Evolutionary conservation across 2,888 invertebrate genomes (phyloP).

Genomic region (Trichopria drosophilae): DNA sequence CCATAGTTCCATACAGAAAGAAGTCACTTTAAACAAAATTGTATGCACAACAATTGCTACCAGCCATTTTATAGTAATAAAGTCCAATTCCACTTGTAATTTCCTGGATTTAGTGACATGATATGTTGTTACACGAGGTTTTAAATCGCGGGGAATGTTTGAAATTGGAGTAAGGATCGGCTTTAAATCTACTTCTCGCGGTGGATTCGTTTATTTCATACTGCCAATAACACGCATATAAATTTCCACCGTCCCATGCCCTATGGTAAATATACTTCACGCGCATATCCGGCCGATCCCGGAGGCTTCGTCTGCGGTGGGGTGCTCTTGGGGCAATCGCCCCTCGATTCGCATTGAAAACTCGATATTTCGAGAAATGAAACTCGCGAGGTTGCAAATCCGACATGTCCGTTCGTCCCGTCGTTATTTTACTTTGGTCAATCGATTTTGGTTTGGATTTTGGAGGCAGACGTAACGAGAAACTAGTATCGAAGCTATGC

Average conservation of each 20-base stretch:
- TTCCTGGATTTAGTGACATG: no score
- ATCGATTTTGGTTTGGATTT: no score
- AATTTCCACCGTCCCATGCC: constrained; percentile 42
- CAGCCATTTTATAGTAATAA: no score
- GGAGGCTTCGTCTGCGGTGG: constrained; percentile 1
- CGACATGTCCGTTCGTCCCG: no score
- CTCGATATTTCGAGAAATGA: constrained; percentile 27
- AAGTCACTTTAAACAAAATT: no score
- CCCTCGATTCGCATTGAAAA: constrained; percentile 30
- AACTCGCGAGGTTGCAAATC: constrained; percentile 13
- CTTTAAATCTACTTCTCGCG: constrained; percentile 17
- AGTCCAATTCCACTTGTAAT: no score
- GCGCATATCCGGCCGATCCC: constrained; percentile 5
- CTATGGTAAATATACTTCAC: constrained; percentile 41
- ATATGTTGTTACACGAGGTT: background rate
- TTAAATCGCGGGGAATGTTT: background rate
- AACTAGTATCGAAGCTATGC: no score
- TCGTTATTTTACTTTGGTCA: no score
- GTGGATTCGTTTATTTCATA: constrained; percentile 47
- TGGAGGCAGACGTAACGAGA: no score
- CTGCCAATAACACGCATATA: constrained; percentile 53
- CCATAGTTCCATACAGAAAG: no score
- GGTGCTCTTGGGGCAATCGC: constrained; percentile 16
- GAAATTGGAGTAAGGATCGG: constrained; percentile 7
- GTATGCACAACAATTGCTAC: no score